These are phyloP conservation scores for Temnothorax unifasciatus DNA, from an alignment of 2,888 invertebrate species.

Conservation along the genomic window DNA sequence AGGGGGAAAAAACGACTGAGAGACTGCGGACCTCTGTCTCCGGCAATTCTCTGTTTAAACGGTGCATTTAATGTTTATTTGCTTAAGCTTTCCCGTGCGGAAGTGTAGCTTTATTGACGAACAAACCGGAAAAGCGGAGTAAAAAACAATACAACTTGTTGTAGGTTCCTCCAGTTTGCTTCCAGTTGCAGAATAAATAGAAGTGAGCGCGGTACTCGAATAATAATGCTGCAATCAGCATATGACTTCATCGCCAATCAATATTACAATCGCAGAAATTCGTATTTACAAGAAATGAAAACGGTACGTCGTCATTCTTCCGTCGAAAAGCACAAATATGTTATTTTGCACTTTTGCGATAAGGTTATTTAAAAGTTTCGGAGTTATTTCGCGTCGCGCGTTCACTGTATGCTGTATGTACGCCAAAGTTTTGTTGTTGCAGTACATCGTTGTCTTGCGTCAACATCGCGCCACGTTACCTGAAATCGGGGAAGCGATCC, in stretches of 20 bases:
- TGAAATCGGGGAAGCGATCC: slow-evolving; percentile 58
- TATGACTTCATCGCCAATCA: slow-evolving; percentile 12
- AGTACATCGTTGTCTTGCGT: slow-evolving; percentile 55
- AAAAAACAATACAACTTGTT: slow-evolving; percentile 34
- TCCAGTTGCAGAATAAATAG: slow-evolving; percentile 9
- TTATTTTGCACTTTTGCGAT: slow-evolving; percentile 2
- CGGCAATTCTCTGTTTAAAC: slow-evolving; percentile 38
- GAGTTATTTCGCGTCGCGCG: slow-evolving; percentile 35
- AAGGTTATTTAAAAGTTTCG: slow-evolving; percentile 22
- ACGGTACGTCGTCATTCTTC: background rate
- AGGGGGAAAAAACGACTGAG: background rate
- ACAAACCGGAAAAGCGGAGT: slow-evolving; percentile 22
- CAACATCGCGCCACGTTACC: slow-evolving; percentile 60
- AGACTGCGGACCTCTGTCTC: slow-evolving; percentile 19
- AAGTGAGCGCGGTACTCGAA: slow-evolving; percentile 20
- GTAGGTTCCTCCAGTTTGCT: background rate
- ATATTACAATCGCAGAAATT: slow-evolving; percentile 4
- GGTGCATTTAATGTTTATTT: slow-evolving; percentile 44
- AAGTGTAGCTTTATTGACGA: slow-evolving; percentile 39
- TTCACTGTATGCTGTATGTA: background rate
- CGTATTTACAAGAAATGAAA: background rate
- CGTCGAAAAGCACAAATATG: background rate
- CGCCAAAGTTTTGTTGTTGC: slow-evolving; percentile 61
- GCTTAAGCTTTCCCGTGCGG: slow-evolving; percentile 36
- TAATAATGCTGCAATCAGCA: slow-evolving; percentile 28